phyloP scores from a whole-genome alignment of 2,797 vertebrate genomes.

The Rhodeus uyekii region DNA sequence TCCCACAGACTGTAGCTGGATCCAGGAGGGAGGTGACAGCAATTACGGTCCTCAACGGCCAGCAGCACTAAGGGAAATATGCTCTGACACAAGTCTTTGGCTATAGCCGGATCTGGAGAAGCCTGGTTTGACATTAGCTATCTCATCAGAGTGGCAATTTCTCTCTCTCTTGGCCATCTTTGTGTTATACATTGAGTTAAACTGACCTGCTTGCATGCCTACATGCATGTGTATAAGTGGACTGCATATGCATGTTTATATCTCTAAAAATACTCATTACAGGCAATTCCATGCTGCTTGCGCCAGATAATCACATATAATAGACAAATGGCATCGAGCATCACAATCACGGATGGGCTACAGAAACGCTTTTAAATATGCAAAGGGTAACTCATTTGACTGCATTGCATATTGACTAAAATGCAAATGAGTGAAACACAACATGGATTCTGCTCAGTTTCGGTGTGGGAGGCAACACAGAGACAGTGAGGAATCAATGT shows the following conservation, averaged over 20 bases:
- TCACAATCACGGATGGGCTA: conserved; percentile 23
- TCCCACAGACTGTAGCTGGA: conserved; percentile 65
- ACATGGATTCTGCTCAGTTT: conserved; percentile 36
- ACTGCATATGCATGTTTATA: conserved; percentile 21
- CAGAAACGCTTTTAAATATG: conserved; percentile 49
- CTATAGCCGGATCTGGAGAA: conserved; percentile 21
- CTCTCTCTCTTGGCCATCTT: conserved; percentile 18
- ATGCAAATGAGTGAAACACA: conserved; percentile 53
- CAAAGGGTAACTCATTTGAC: conserved; percentile 45
- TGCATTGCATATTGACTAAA: conserved; percentile 46
- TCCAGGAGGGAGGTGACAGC: conserved; percentile 61
- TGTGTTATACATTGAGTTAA: neutral
- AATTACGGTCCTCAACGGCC: conserved; percentile 65
- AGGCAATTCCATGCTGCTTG: conserved; percentile 14
- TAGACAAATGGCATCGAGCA: conserved; percentile 24
- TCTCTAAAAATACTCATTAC: conserved; percentile 8
- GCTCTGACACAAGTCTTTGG: conserved; percentile 62
- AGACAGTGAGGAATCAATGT: conserved; percentile 51
- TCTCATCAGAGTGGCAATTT: conserved; percentile 33
- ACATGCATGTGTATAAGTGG: conserved; percentile 3
- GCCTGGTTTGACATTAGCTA: conserved; percentile 21
- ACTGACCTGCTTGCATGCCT: conserved; percentile 34
- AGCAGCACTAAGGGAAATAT: conserved; percentile 47
- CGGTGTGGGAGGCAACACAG: conserved; percentile 35
- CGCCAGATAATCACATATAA: conserved; percentile 4